Evolutionary conservation across 2,888 invertebrate species (phyloP).

Genomic region (Zele albiditarsus): DNA sequence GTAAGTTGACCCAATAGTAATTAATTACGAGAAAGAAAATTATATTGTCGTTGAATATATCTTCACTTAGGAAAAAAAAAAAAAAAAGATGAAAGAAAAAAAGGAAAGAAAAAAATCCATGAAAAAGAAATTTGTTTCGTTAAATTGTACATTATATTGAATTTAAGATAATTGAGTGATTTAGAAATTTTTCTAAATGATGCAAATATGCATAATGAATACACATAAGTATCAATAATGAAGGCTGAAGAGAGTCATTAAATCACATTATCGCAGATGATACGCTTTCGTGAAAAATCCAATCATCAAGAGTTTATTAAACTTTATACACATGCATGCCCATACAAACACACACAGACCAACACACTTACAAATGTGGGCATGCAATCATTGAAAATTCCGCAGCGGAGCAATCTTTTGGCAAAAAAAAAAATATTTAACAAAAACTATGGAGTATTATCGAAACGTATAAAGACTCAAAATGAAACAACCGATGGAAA

Average conservation of each 20-base stretch:
- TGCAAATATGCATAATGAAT: constrained; percentile 9
- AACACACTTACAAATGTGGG: neutral
- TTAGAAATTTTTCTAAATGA: constrained; percentile 18
- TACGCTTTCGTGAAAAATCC: neutral
- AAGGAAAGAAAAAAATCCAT: constrained; percentile 16
- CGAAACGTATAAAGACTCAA: constrained; percentile 28
- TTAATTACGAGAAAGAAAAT: constrained; percentile 35
- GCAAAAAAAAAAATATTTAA: constrained; percentile 3
- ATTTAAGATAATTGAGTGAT: constrained; percentile 10
- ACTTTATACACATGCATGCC: neutral
- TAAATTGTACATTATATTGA: constrained; percentile 26
- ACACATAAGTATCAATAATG: neutral
- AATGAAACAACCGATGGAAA: neutral
- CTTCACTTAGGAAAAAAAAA: constrained; percentile 24
- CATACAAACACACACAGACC: neutral
- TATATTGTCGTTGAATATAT: constrained; percentile 46
- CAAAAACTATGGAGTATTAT: constrained; percentile 22
- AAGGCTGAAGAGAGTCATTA: constrained; percentile 7
- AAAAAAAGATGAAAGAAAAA: constrained; percentile 8
- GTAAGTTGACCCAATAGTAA: constrained; percentile 11
- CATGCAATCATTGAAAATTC: neutral
- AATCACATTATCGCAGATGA: neutral
- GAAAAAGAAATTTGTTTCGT: constrained; percentile 32
- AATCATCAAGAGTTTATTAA: constrained; percentile 2
- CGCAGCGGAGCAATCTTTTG: neutral